These are phyloP conservation scores for Xenopus tropicalis DNA, from an alignment of 2,113 vertebrate genomes.

Conservation along the genomic window DNA sequence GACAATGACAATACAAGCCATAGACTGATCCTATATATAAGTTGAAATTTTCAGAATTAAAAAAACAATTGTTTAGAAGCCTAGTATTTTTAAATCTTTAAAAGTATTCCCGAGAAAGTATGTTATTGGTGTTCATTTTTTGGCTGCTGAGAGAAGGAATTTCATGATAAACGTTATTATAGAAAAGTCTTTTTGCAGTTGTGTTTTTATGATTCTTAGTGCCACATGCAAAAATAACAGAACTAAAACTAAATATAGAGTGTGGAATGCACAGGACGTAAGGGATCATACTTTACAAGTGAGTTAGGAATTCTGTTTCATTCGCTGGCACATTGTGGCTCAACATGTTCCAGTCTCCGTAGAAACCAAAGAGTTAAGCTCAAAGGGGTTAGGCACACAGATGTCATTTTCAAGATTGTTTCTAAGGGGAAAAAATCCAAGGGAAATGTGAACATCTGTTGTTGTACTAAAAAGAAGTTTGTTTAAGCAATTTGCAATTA, in stretches of 20 bases:
- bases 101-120: too few species aligned
- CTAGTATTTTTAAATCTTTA: too few species aligned
- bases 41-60: too few species aligned
- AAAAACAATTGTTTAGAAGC: too few species aligned
- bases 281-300: background rate
- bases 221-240: too few species aligned
- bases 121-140: too few species aligned
- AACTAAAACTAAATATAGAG: too few species aligned
- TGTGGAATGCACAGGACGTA: background rate
- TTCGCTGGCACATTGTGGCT: background rate
- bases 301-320: background rate
- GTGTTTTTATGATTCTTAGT: background rate
- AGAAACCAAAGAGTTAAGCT: conserved; percentile 26
- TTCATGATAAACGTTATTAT: too few species aligned
- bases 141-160: too few species aligned
- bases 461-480: conserved; percentile 13
- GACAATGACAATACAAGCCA: too few species aligned
- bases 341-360: background rate
- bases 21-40: too few species aligned
- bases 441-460: conserved; percentile 34
- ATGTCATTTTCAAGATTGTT: conserved; percentile 26
- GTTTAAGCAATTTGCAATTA: conserved; percentile 13
- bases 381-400: conserved; percentile 16
- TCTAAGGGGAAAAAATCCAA: background rate
- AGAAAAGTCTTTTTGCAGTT: background rate